These are phyloP conservation scores for Anguilla marmorata DNA, from an alignment of 2,797 vertebrate species.

Conservation along the genomic window DNA sequence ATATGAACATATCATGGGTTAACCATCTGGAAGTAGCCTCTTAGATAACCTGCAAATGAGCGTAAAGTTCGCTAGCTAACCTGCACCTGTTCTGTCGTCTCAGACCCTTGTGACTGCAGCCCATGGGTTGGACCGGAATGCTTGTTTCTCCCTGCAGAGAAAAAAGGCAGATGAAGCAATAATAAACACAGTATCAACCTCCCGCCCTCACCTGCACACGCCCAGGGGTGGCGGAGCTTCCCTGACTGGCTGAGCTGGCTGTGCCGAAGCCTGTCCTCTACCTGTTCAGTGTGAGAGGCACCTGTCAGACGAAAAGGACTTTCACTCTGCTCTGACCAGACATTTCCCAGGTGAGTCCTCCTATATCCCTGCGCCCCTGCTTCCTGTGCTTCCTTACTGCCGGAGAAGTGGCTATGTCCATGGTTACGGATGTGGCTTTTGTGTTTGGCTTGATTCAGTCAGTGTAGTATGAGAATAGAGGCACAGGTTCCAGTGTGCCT, in stretches of 20 bases:
- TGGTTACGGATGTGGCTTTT: not conserved
- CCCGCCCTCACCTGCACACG: conserved; percentile 5
- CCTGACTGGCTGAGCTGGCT: conserved; percentile 70
- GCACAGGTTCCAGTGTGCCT: not conserved
- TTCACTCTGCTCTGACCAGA: conserved; percentile 31
- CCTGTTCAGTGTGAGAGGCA: conserved; percentile 55
- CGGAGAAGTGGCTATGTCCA: not conserved
- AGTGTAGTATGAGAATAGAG: not conserved
- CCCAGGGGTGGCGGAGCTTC: conserved; percentile 54
- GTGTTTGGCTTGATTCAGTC: not conserved
- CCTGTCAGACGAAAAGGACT: conserved; percentile 62
- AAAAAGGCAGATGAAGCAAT: conserved; percentile 16
- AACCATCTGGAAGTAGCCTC: not conserved
- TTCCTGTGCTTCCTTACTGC: not conserved
- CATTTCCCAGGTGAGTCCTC: conserved; percentile 33
- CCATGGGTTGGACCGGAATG: not conserved
- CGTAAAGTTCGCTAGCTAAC: not conserved
- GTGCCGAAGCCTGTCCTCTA: conserved; percentile 69
- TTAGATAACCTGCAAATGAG: not conserved
- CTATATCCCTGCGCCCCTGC: not conserved
- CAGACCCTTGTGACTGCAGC: not conserved
- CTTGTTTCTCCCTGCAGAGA: conserved; percentile 11
- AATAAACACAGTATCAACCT: conserved; percentile 21
- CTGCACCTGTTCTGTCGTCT: not conserved
- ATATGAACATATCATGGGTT: not conserved